Evolutionary conservation across 92 coral and sea anemone species (phyloP).

Genomic region (Pocillopora meandrina): DNA sequence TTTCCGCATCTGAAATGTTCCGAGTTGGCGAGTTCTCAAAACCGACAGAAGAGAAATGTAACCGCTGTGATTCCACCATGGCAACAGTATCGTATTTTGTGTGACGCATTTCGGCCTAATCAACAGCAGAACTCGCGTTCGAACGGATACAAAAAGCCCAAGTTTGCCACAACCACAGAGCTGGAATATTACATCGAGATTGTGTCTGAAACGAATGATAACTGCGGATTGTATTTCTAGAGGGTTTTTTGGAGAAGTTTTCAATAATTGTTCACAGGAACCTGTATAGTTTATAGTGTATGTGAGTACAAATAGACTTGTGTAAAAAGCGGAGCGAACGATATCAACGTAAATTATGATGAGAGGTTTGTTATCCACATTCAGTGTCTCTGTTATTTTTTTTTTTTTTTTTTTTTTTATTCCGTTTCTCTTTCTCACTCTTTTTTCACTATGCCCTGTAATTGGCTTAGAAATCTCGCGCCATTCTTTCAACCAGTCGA

Average conservation of each 20-base stretch:
- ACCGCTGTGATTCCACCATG: not conserved
- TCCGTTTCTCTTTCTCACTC: no score
- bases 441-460: no score
- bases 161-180: slow-evolving; percentile 32
- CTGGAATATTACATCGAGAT: slow-evolving; percentile 35
- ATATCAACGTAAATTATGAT: no score
- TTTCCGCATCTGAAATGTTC: slow-evolving; percentile 24
- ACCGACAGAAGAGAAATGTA: not conserved
- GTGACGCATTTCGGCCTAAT: slow-evolving; percentile 35
- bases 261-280: not conserved
- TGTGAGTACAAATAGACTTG: no score
- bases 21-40: slow-evolving; percentile 4
- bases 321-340: no score
- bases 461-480: no score
- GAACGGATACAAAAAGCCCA: slow-evolving; percentile 21
- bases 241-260: not conserved
- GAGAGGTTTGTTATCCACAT: no score
- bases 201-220: slow-evolving; percentile 17
- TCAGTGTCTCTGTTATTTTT: no score
- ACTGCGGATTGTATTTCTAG: not conserved
- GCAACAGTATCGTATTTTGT: slow-evolving; percentile 34
- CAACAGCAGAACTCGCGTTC: not conserved
- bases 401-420: no score
- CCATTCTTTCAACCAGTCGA: no score
- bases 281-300: no score